phyloP scores from a whole-genome alignment of 2,113 vertebrate genomes.

The Ascaphus truei region DNA sequence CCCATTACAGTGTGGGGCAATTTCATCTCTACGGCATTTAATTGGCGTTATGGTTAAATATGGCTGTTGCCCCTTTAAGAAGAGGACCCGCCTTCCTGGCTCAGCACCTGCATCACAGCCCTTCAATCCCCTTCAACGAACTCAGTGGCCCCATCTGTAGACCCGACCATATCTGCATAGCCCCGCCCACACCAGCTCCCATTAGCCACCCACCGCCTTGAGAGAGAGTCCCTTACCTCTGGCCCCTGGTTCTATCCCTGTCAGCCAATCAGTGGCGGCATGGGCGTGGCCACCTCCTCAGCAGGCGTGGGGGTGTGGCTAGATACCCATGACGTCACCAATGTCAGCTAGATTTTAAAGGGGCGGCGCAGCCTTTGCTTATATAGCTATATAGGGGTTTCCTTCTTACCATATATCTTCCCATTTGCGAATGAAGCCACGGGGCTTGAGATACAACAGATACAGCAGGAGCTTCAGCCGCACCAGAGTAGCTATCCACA shows the following conservation, averaged over 20 bases:
- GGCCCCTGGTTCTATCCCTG: too few species aligned
- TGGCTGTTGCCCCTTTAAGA: background rate
- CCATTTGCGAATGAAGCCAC: slow-evolving; percentile 21
- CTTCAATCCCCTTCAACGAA: background rate
- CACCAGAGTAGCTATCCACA: slow-evolving; percentile 30
- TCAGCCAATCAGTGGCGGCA: background rate
- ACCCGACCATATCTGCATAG: background rate
- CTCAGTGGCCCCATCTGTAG: background rate
- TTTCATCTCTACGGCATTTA: background rate
- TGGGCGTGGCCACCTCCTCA: background rate
- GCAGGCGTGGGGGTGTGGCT: background rate
- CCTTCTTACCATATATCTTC: background rate
- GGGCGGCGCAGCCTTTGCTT: background rate
- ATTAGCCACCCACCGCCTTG: slow-evolving; percentile 5
- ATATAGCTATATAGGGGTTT: background rate
- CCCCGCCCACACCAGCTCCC: background rate
- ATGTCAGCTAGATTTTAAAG: background rate
- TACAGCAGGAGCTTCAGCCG: slow-evolving; percentile 26
- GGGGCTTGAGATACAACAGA: slow-evolving; percentile 27
- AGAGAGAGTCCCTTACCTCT: too few species aligned
- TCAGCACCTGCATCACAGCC: background rate
- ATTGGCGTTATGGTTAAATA: background rate
- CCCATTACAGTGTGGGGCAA: background rate
- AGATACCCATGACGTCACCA: background rate
- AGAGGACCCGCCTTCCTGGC: background rate